phyloP scores from a whole-genome alignment of 2,113 vertebrate genomes.

The Chlamydotis undulata region DNA sequence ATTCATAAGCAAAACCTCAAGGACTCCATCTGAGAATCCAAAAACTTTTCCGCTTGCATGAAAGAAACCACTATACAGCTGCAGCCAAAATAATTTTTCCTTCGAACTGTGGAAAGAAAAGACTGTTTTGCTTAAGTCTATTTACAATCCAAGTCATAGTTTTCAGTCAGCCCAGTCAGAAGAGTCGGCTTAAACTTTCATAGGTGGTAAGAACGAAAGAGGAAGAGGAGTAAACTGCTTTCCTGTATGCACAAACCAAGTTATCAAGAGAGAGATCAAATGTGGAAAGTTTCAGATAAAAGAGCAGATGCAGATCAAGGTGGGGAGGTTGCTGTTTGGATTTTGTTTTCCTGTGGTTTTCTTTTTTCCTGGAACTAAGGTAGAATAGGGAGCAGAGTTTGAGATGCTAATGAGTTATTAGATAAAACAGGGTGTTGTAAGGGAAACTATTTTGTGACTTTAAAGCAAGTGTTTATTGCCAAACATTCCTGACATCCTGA shows the following conservation, averaged over 20 bases:
- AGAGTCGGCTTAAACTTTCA: neutral
- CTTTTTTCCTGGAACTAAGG: neutral
- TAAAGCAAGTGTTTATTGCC: neutral
- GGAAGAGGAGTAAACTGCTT: neutral
- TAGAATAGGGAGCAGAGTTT: neutral
- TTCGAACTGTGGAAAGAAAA: neutral
- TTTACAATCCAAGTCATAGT: neutral
- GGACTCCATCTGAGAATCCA: constrained; percentile 19
- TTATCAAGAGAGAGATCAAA: neutral
- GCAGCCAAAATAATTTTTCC: neutral
- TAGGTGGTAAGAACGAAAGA: neutral
- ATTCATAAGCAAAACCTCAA: constrained; percentile 58
- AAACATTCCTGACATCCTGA: neutral
- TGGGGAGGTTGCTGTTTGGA: neutral
- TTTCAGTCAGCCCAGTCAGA: neutral
- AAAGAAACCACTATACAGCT: constrained; percentile 35
- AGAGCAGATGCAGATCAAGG: neutral
- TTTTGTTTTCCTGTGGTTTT: neutral
- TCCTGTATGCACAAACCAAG: neutral
- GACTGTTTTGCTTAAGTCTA: neutral
- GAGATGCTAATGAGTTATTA: neutral
- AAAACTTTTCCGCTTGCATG: neutral
- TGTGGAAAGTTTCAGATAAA: neutral
- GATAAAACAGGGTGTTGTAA: neutral
- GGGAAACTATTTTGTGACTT: neutral